phyloP scores from a whole-genome alignment of 2,113 vertebrate genomes.

The Marmota flaviventris region DNA sequence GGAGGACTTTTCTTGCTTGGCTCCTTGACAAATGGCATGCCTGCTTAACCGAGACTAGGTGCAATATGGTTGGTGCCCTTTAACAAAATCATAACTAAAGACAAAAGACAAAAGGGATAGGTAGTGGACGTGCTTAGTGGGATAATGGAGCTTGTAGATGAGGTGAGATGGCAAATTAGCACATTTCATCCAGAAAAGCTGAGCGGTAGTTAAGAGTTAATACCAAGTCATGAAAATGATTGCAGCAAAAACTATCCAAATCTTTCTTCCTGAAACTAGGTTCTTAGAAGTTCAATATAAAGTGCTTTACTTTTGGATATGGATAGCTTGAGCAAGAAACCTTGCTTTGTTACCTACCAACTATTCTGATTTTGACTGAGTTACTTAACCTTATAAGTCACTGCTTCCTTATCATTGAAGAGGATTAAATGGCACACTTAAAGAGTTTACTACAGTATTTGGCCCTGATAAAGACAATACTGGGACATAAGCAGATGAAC shows the following conservation, averaged over 20 bases:
- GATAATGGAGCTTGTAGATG: conserved; percentile 33
- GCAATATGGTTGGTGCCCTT: conserved; percentile 55
- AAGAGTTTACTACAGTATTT: not conserved
- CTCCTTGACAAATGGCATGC: not conserved
- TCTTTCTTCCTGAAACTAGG: not conserved
- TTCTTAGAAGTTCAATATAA: not conserved
- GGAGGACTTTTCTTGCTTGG: conserved; percentile 48
- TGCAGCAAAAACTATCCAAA: not conserved
- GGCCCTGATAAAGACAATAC: not conserved
- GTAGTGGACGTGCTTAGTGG: not conserved
- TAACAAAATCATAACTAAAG: conserved; percentile 58
- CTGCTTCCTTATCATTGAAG: not conserved
- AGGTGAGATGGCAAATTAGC: conserved; percentile 44
- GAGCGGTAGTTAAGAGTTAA: not conserved
- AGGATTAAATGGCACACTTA: not conserved
- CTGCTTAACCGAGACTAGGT: conserved; percentile 48
- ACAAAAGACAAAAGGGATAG: conserved; percentile 25
- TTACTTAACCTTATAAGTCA: not conserved
- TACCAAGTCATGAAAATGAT: not conserved
- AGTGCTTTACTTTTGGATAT: not conserved
- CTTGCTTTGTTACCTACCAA: not conserved
- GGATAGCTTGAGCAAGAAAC: not conserved
- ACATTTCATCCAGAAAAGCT: conserved; percentile 27
- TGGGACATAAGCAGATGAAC: not conserved
- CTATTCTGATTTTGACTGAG: not conserved